Evolutionary conservation across 2,888 invertebrate genomes (phyloP), one percentile per base, ranked within the genome.

Genomic region (Microplitis manilae): DNA sequence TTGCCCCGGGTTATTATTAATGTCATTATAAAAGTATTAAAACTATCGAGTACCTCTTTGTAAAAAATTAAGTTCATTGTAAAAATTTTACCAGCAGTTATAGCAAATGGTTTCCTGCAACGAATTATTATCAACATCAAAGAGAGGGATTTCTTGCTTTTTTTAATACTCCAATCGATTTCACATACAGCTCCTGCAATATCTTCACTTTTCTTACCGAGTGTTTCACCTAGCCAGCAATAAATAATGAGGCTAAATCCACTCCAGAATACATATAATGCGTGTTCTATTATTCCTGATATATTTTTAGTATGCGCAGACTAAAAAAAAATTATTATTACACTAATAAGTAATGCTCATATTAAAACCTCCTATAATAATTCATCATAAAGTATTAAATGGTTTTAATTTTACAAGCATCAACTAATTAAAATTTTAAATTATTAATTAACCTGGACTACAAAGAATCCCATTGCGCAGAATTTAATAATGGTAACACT

Each of bases 61-160:
- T 79, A 83, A 64, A 75, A 83, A 40, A 71, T 72, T n/a, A 81
- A 67, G 0, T 80, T 79, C 70, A 83, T 77, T 1, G 65, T 68
- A 13, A 77, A 77, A 62, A 83, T 82, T 67, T 79, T 81, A 41
- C 81, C 83, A n/a, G 80, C 81, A 1, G 82, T 83, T 40, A 83
- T 77, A 62, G 72, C 77, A 15, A 78, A 41, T 13, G 79, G 76
- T 72, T 61, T 72, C 67, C 75, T 68, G 1, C 80, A 73, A n/a
- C 78, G 77, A 40, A 81, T 62, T 67, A 80, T 78, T 62, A 81
- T 71, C 62, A 83, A 65, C 41, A 79, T 75, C 13, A 83, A 74
- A 62, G 80, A 50, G 30, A 62, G 76, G 1, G 80, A 75, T 6
- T 59, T 59, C 41, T 77, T 73, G n/a, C 69, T 50, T 41, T 71